These are phyloP conservation scores for Luscinia luscinia DNA, from an alignment of 2,797 vertebrate genomes.

Conservation along the genomic window DNA sequence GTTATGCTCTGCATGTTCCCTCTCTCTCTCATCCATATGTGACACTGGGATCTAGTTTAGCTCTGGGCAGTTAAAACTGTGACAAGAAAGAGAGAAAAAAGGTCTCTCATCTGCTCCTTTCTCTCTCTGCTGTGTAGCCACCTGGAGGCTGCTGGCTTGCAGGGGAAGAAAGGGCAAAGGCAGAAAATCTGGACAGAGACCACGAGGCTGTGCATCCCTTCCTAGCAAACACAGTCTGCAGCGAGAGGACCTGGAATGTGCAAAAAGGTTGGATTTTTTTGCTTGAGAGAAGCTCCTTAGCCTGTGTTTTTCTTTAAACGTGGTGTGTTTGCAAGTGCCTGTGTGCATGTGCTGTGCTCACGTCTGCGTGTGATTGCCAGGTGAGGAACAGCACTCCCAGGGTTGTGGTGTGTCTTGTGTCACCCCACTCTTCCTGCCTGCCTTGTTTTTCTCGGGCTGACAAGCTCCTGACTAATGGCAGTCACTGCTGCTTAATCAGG, in stretches of 20 bases:
- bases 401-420: background rate
- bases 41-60: background rate
- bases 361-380: background rate
- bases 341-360: background rate
- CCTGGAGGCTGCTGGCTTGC: background rate
- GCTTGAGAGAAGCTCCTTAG: background rate
- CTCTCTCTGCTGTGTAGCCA: background rate
- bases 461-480: slow-evolving; percentile 36
- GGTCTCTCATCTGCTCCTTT: background rate
- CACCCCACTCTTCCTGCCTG: background rate
- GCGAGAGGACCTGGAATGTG: background rate
- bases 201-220: background rate
- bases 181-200: background rate
- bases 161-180: background rate
- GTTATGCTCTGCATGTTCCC: background rate
- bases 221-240: background rate
- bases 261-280: background rate
- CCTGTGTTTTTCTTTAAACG: background rate
- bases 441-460: slow-evolving; percentile 35
- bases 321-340: fast-evolving
- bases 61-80: background rate
- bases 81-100: background rate
- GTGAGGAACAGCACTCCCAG: background rate
- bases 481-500: slow-evolving; percentile 64
- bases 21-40: background rate